phyloP scores from a whole-genome alignment of 2,888 invertebrate genomes.

The Gastrophysa polygoni region DNA sequence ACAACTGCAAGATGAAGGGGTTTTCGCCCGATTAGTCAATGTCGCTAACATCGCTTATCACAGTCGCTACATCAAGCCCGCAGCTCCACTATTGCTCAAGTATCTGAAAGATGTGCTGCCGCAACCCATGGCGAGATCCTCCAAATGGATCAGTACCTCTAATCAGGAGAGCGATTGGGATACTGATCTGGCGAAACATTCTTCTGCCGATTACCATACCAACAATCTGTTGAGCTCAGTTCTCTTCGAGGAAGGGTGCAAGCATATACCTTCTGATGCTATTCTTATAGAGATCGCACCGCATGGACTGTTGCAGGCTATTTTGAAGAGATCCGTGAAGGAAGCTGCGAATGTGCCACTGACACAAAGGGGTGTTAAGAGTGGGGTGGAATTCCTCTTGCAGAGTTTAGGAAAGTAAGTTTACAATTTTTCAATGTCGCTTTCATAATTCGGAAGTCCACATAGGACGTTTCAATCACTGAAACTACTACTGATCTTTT shows the following conservation, averaged over 20 bases:
- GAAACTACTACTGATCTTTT: too few species aligned
- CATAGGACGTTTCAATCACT: background rate
- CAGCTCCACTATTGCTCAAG: constrained; percentile 56
- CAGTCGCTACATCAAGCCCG: constrained; percentile 74
- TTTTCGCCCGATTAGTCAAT: constrained; percentile 83
- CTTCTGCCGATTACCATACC: constrained; percentile 71
- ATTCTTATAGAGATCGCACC: constrained; percentile 89
- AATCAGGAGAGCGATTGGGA: constrained; percentile 67
- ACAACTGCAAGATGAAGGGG: constrained; percentile 67
- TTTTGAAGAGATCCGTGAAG: constrained; percentile 77
- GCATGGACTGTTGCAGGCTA: constrained; percentile 86
- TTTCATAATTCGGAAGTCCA: background rate
- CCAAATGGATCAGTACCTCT: constrained; percentile 71
- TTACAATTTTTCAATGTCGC: background rate
- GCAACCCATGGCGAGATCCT: constrained; percentile 57
- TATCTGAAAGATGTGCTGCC: constrained; percentile 59
- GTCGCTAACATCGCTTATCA: constrained; percentile 91
- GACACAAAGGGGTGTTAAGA: constrained; percentile 72
- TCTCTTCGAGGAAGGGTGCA: constrained; percentile 81
- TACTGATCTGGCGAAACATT: constrained; percentile 61
- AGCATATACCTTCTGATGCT: constrained; percentile 80
- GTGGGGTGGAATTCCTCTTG: constrained; percentile 67
- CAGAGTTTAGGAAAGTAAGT: constrained; percentile 70
- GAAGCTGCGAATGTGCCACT: constrained; percentile 75
- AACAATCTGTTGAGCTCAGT: constrained; percentile 73